A percentile compares a stretch with the other conserved stretches of the same genome.
Evolutionary conservation across 2,797 vertebrate genomes (phyloP).

Genomic region (Dermochelys coriacea): DNA sequence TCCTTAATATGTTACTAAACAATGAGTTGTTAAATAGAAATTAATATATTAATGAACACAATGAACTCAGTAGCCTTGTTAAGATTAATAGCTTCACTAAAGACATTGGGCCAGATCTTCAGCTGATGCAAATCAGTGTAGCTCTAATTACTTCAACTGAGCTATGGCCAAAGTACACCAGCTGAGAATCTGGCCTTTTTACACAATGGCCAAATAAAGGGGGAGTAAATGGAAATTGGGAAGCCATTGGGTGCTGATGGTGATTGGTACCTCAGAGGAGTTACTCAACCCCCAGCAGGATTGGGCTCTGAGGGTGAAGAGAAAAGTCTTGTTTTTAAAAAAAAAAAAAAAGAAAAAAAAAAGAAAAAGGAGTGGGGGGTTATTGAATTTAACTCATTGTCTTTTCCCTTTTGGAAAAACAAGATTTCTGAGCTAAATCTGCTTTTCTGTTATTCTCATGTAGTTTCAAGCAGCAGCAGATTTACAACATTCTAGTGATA

Average conservation of each 20-base stretch:
- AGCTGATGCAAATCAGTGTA: not conserved
- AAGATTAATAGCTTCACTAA: not conserved
- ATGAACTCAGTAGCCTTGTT: not conserved
- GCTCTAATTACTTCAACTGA: not conserved
- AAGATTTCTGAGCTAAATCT: not conserved
- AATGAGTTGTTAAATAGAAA: not conserved
- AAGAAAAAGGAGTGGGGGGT: not conserved
- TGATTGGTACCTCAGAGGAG: not conserved
- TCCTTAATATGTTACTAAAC: not conserved
- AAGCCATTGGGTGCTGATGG: not conserved
- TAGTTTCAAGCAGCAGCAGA: not conserved
- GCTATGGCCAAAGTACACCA: not conserved
- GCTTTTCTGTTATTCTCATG: not conserved
- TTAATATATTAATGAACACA: not conserved
- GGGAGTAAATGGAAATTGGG: not conserved
- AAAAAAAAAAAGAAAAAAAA: not conserved
- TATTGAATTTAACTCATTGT: not conserved
- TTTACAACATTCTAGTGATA: not conserved
- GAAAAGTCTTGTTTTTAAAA: not conserved
- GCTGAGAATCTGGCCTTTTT: not conserved
- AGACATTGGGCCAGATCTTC: not conserved
- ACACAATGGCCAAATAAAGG: not conserved
- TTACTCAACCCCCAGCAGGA: not conserved
- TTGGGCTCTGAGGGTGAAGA: not conserved
- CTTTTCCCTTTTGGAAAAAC: not conserved